Conservation (phyloP, 2,113 vertebrate species). For the Mormyrus iriodes region DNA sequence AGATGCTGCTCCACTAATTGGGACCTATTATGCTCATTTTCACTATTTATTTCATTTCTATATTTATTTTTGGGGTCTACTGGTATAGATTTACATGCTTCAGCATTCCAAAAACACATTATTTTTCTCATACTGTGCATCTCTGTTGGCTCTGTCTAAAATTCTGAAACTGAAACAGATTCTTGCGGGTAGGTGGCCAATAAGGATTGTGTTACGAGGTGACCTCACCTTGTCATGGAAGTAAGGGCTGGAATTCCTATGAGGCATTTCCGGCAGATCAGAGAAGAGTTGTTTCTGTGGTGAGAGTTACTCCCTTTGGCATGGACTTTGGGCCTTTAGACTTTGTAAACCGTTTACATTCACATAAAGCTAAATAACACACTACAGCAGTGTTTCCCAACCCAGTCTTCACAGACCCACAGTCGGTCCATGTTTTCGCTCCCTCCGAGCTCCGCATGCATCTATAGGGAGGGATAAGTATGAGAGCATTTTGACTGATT, state of each 20-base stretch:
- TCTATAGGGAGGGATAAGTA: not conserved
- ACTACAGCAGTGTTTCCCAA: not conserved
- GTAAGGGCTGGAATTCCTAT: not conserved
- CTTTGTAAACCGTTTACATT: not conserved
- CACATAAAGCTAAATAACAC: not conserved
- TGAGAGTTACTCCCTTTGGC: not conserved
- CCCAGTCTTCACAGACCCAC: no score
- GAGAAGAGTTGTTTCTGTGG: not conserved
- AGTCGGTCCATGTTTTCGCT: no score
- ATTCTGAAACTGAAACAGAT: not conserved
- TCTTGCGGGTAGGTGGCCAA: not conserved
- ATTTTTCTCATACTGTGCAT: not conserved
- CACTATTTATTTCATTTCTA: not conserved
- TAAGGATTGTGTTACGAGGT: not conserved
- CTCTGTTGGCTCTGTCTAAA: not conserved
- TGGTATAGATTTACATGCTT: not conserved
- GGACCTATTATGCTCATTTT: not conserved
- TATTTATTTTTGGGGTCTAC: not conserved
- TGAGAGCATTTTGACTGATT: not conserved
- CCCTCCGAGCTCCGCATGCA: no score
- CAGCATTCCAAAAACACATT: not conserved
- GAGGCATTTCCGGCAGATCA: not conserved
- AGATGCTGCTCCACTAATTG: not conserved
- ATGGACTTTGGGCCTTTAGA: not conserved
- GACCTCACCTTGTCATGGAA: not conserved